Evolutionary conservation across 2,888 invertebrate genomes (phyloP), one percentile per base, ranked within the genome.

Genomic region (Yponomeuta plumbellus): DNA sequence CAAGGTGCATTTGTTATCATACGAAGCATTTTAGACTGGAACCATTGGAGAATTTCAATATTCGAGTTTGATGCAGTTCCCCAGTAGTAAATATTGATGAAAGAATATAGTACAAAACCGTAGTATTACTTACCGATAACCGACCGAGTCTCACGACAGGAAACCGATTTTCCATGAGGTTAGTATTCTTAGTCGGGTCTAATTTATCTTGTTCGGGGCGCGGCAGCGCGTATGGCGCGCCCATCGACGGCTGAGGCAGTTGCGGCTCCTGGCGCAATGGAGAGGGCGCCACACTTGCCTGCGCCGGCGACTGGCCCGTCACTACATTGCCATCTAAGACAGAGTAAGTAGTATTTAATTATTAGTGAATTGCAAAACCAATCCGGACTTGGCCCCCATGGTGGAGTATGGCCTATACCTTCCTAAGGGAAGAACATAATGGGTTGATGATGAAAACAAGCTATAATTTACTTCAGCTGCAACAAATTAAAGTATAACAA

Each of bases 221-320:
- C 57, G 76, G 79, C 0, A 81, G 80, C 21, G 87, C 83, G 69
- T 88, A 90, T 0, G 89, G 88, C 20, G 86, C 86, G 17, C 90
- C 88, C 89, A 90, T 91, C 3, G 87, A 86, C 52, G 91, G 86
- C 71, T 86, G 87, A 76, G 92, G 91, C 81, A 90, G 91, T 79
- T 88, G 90, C 3, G 91, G 91, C 77, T 92, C 91, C 69, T 85
- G 86, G 56, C 91, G 87, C 66, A 92, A 76, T 13, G 92, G 92
- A 59, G 92, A 91, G 23, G 93, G 93, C 56, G 93, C 93, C 67
- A 93, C 92, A 73, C 93, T 93, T 22, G 93, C 93, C 83, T 93
- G 93, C 23, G 93, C 93, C 68, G 94, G 93, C 59, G 94, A 93
- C 70, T 93, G 92, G 13, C 92, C 92, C 72, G 87, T 85, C 74